Conservation (phyloP, 2,113 vertebrate genomes). For the Nycticryphes semicollaris region DNA sequence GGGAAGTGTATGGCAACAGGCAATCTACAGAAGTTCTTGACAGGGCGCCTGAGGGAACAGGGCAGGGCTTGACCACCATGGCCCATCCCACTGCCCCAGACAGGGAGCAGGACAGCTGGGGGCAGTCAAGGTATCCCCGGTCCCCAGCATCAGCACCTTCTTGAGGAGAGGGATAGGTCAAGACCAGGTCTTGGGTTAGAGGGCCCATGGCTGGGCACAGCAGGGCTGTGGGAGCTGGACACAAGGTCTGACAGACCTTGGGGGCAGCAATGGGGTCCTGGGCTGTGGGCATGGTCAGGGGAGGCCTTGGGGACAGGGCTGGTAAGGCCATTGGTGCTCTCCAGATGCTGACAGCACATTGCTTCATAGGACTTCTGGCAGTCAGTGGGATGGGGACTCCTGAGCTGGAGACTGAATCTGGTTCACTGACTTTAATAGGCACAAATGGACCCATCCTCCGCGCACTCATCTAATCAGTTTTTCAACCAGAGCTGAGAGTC, state of each 20-base stretch:
- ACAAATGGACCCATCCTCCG: neutral
- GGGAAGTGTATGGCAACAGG: neutral
- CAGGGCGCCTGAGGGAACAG: neutral
- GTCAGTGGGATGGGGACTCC: neutral
- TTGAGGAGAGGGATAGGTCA: neutral
- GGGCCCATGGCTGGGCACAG: neutral
- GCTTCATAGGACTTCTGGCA: neutral
- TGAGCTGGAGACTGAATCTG: neutral
- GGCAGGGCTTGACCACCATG: no score
- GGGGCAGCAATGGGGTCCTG: accelerated
- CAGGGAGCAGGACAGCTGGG: neutral
- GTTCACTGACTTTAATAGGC: neutral
- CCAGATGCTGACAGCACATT: neutral
- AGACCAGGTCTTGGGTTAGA: neutral
- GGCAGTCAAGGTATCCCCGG: neutral
- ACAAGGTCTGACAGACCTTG: accelerated
- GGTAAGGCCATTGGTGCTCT: neutral
- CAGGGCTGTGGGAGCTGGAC: neutral
- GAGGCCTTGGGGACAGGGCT: neutral
- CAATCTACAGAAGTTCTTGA: neutral
- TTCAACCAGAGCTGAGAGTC: neutral
- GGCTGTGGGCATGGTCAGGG: accelerated
- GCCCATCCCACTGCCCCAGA: neutral
- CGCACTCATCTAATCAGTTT: neutral
- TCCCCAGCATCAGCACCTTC: accelerated